phyloP scores from a whole-genome alignment of 2,888 invertebrate genomes.

The Hofmannophila pseudospretella region DNA sequence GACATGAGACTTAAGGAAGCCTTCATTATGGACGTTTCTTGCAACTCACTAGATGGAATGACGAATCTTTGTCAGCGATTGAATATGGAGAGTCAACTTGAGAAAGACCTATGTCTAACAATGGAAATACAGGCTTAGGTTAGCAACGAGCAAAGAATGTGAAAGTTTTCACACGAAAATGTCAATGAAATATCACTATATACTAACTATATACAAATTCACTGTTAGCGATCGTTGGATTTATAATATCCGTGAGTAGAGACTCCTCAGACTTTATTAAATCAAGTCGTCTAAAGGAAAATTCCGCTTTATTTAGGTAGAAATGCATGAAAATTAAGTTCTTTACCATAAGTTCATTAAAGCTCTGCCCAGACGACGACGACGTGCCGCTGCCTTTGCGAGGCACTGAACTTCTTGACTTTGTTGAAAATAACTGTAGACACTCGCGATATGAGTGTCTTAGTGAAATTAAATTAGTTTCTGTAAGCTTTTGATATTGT shows the following conservation, averaged over 20 bases:
- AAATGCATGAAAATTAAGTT: conserved; percentile 49
- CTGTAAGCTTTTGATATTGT: too few relatives aligned
- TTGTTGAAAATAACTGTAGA: conserved; percentile 16
- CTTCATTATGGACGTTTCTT: too few relatives aligned
- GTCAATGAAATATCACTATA: too few relatives aligned
- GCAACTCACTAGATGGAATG: too few relatives aligned
- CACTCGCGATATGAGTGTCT: background rate
- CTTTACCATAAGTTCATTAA: conserved; percentile 57
- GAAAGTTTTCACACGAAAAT: too few relatives aligned
- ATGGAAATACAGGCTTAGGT: too few relatives aligned
- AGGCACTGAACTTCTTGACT: conserved; percentile 35
- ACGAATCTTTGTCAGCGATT: too few relatives aligned
- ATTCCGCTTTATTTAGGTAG: conserved; percentile 36
- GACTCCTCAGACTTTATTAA: conserved; percentile 30
- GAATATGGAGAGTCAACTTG: too few relatives aligned
- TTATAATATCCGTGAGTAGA: background rate
- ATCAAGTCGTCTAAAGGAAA: conserved; percentile 42
- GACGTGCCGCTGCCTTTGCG: conserved; percentile 27
- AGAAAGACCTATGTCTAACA: too few relatives aligned
- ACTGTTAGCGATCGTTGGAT: background rate
- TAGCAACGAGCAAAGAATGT: too few relatives aligned
- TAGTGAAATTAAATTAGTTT: background rate
- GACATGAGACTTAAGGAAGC: too few relatives aligned
- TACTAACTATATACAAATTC: too few relatives aligned
- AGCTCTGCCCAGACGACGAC: conserved; percentile 29